Evolutionary conservation across 2,797 vertebrate genomes (phyloP), one percentile per base, ranked within the genome.

Genomic region (Siniperca obscura): DNA sequence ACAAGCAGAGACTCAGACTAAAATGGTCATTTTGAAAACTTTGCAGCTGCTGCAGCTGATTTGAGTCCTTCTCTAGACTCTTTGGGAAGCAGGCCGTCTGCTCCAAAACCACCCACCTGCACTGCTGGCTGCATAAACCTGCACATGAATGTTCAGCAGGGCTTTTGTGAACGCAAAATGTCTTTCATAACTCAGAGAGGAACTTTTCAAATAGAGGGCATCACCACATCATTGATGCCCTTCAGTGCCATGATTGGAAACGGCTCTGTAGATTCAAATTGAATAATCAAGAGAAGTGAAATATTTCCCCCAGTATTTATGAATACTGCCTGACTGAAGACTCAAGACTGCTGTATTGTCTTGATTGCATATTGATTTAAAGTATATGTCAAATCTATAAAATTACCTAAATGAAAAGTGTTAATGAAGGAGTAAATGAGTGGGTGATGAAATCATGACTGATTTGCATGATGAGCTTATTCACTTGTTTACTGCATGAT

Each of bases 351-450:
- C 44, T 53, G 52, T 46, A 34, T 53, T 1, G 12, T 34, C 30
- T 64, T 86, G 70, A 85, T 78, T 85, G 74, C 74, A 46, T 76
- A 70, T 53, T 83, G 60, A 76, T 76, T 76, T 67, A 73, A 72
- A 78, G 40, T 25, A 52, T 69, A 19, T 55, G 42, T 78, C 55
- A 75, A 50, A 77, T 66, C 30, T 76, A 46, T 62, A 62, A n/a
- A 65, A 76, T 61, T 57, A 72, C 21, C 59, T 27, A 59, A 83
- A 11, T 64, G 59, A 80, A 77, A 82, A 36, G 61, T 38, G 38
- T 76, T 66, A 70, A 78, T 73, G 53, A 82, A 36, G 46, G 59
- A 76, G 57, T 60, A 69, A 71, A 73, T 27, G 27, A 55, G 66
- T 5, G 21, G 38, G 53, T 17, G 66, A 59, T 59, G 57, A 77